Base-by-base conservation (phyloP, 2,797 vertebrate species). In the Esox masquinongy region DNA sequence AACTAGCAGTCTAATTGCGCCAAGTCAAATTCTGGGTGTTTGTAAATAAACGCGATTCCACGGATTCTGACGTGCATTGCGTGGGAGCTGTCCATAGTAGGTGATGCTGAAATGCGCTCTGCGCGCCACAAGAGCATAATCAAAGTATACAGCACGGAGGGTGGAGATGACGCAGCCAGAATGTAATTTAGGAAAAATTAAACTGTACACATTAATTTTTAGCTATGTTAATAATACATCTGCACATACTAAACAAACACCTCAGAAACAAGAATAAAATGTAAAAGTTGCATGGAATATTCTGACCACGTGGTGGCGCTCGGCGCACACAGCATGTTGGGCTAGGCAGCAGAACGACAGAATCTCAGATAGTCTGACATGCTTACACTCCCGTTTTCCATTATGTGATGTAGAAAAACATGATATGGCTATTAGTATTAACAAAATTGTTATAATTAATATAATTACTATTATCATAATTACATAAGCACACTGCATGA, bases 1-100 rank as follows among this genome's bases (percentile, higher is more conserved):
- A 0, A 39, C 36, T 39, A 39, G 36, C 36, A 39, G 0, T 39
- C 36, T 39, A 31, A 31, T 31, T 8, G 5, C 36, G 12, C 11
- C 8, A 19, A 24, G 2, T 63, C 11, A 63, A 63, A 63, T 8
- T n/a, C n/a, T 1, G 24, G 1, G 24, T 63, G 24, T 22, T 24
- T 63, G 11, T 63, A 24, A 19, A 63, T n/a, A 1, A 63, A 39
- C 7, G 36, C 36, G 2, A 39, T 2, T 63, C 17, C 3, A n/a
- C n/a, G 11, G 61, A 63, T 19, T 24, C 61, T 39, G 36, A 9
- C 61, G 22, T 9, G 34, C 66, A 39, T 7, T 29, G n/a, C n/a
- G 8, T 24, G 7, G 76, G 81, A 82, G 80, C 83, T 85, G 59
- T 79, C 71, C 82, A 16, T 29, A 51, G 12, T 0, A 7, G 8